These are phyloP conservation scores for Platyscapa corneri DNA, from an alignment of 1,140 invertebrate genomes.

Conservation along the genomic window DNA sequence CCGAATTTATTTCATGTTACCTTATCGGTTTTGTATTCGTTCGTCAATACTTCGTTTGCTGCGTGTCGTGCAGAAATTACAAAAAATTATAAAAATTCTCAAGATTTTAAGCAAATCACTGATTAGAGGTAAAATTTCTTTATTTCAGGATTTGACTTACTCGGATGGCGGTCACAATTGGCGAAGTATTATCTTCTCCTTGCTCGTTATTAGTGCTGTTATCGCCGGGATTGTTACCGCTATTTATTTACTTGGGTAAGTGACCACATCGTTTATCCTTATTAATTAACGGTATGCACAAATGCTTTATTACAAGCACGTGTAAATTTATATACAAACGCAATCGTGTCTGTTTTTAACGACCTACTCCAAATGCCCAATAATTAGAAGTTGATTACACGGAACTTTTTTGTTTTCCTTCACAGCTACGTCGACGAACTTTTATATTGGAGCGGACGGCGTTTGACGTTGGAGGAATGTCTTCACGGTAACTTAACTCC, in stretches of 20 bases:
- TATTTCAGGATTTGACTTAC: slow-evolving; percentile 80
- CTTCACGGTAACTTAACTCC: slow-evolving; percentile 84
- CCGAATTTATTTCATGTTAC: too few relatives aligned
- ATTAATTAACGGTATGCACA: too few relatives aligned
- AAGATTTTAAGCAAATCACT: background rate
- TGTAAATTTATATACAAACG: too few relatives aligned
- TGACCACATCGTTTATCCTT: slow-evolving; percentile 41
- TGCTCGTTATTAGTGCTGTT: slow-evolving; percentile 88
- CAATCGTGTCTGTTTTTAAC: too few relatives aligned
- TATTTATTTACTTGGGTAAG: slow-evolving; percentile 87
- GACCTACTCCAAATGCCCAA: too few relatives aligned
- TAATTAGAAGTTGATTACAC: too few relatives aligned
- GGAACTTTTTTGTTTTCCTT: background rate
- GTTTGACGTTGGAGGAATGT: slow-evolving; percentile 87
- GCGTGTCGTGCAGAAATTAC: too few relatives aligned
- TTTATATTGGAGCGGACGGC: slow-evolving; percentile 87
- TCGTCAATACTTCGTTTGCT: too few relatives aligned
- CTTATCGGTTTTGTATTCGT: too few relatives aligned
- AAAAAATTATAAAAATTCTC: background rate
- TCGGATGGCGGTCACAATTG: slow-evolving; percentile 88
- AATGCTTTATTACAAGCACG: too few relatives aligned
- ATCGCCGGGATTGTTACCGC: slow-evolving; percentile 89
- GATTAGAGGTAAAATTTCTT: background rate
- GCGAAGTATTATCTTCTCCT: slow-evolving; percentile 88
- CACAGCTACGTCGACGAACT: slow-evolving; percentile 87